Base-by-base conservation (phyloP, 2,888 invertebrate species). In the Oscheius myriophilus region DNA sequence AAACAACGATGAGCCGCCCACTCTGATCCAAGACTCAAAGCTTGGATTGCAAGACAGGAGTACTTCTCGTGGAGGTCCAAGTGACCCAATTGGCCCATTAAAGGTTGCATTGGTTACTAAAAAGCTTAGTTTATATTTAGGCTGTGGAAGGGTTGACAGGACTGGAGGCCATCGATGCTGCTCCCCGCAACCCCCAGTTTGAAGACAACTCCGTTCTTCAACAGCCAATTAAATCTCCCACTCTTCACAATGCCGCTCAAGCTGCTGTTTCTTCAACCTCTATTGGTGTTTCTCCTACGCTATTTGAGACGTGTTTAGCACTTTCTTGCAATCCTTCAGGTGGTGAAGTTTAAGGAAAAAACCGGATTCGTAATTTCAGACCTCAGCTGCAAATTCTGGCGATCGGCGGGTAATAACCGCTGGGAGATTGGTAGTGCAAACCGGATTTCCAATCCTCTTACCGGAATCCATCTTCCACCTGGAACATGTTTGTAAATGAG, bases 301-400 rank as follows among this genome's bases (percentile, higher is more conserved):
- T 78, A 2, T 76, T 78, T 18, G 78, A 76, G 55, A 75, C 69
- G 14, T 78, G 78, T 61, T 62, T 78, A 9, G 74, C 78, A n/a
- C 64, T 80, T 33, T 75, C 76, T 41, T 80, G 80, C 57, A 80
- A 80, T 64, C 80, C 80, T 43, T 78, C 80, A 25, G 80, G 71
- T 74, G 45, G 4, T 65, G 25, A 3, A 16, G 4, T 46, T 61
- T 11, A 43, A n/a, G n/a, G 16, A 43, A n/a, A 12, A 11, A 12
- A 16, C 1, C 26, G 23, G 21, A 57, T 53, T 25, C n/a, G 26
- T 26, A 33, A 23, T 51, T 61, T 26, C 41, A 74, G 71, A 82
- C 53, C 68, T 80, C 59, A 78, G 73, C 65, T 82, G 82, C 71
- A 80, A 80, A 65, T 81, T 81, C 67, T 82, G 82, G 82, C 21